phyloP scores from a whole-genome alignment of 2,888 invertebrate species.

The Leptopilina syphax region DNA sequence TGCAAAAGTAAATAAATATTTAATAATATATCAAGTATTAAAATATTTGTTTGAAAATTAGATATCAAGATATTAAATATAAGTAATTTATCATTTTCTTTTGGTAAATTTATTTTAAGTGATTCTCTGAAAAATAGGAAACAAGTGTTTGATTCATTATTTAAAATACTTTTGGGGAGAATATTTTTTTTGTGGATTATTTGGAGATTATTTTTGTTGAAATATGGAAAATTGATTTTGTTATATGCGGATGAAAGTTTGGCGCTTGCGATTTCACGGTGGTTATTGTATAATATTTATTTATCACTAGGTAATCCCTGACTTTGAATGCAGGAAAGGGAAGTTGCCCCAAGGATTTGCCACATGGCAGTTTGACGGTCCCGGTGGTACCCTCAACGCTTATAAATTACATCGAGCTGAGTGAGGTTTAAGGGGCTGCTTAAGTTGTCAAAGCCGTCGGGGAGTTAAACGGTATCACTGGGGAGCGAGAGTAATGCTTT shows the following conservation, averaged over 20 bases:
- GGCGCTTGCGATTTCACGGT: slow-evolving; percentile 50
- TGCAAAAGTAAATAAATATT: no score
- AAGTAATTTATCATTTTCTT: neutral
- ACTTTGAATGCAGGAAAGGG: slow-evolving; percentile 67
- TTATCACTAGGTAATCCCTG: slow-evolving; percentile 76
- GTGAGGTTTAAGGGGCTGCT: slow-evolving; percentile 74
- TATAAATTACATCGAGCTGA: slow-evolving; percentile 74
- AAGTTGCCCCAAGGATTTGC: slow-evolving; percentile 60
- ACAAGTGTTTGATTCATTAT: no score
- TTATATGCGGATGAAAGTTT: neutral
- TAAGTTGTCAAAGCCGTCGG: slow-evolving; percentile 74
- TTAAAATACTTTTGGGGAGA: no score
- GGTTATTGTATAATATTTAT: slow-evolving; percentile 71
- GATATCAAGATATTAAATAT: no score
- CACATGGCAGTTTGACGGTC: slow-evolving; percentile 74
- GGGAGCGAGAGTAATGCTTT: slow-evolving; percentile 59
- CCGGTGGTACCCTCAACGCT: slow-evolving; percentile 68
- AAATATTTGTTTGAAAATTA: no score
- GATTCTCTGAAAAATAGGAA: no score
- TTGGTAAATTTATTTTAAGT: neutral
- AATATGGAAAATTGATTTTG: no score
- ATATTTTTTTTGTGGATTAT: no score
- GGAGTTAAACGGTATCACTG: slow-evolving; percentile 68
- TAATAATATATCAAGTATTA: no score
- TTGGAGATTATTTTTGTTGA: no score